Evolutionary conservation across 2,888 invertebrate genomes (phyloP).

Genomic region (Drosophila putrida): DNA sequence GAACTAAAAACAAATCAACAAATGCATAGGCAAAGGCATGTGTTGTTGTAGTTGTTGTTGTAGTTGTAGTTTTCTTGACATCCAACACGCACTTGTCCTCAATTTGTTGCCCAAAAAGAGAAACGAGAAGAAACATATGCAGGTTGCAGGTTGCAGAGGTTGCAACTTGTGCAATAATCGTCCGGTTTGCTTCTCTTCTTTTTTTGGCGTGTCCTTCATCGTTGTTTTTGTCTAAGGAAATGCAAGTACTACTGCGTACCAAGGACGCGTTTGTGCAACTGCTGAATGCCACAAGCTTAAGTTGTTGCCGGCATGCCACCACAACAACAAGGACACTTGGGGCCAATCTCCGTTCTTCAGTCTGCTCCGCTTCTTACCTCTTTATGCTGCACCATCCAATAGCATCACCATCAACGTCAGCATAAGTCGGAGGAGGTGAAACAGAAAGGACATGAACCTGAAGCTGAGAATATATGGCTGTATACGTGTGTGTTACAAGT

Average conservation of each 20-base stretch:
- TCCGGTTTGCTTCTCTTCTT: constrained; percentile 35
- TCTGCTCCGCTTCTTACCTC: no score
- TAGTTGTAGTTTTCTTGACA: constrained; percentile 24
- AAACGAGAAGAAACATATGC: not conserved
- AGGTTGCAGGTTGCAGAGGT: constrained; percentile 21
- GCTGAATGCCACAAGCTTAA: constrained; percentile 40
- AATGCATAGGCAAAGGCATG: constrained; percentile 12
- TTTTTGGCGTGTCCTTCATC: constrained; percentile 49
- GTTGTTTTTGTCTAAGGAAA: constrained; percentile 49
- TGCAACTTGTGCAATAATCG: constrained; percentile 45
- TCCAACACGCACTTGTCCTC: constrained; percentile 42
- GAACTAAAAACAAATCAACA: constrained; percentile 24
- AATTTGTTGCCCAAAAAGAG: constrained; percentile 38
- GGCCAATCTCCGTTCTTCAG: constrained; percentile 21
- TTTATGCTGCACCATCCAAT: constrained; percentile 16
- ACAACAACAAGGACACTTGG: constrained; percentile 70
- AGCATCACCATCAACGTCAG: constrained; percentile 30
- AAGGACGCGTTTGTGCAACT: constrained; percentile 54
- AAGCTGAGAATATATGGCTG: constrained; percentile 24
- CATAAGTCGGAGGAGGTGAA: constrained; percentile 50
- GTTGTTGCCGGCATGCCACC: constrained; percentile 54
- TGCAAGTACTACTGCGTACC: constrained; percentile 33
- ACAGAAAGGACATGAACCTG: constrained; percentile 58
- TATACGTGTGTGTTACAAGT: constrained; percentile 6
- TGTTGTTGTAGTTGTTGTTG: not conserved